Conservation (phyloP, 1,140 invertebrate genomes). For the Brevipalpus yothersi region DNA sequence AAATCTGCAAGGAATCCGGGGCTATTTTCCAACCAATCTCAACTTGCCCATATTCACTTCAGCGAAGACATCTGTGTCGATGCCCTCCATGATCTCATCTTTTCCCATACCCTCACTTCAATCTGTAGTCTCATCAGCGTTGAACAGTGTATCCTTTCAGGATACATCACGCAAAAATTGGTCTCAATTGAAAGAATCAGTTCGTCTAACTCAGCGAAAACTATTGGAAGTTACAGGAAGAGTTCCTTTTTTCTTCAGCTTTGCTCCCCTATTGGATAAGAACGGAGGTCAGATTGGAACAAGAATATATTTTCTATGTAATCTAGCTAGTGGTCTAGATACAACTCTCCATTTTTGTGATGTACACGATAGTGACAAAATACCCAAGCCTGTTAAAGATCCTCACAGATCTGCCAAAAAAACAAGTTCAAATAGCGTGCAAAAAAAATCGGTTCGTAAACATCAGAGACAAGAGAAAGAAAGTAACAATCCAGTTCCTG, state of each 20-base stretch:
- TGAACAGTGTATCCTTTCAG: constrained; percentile 1
- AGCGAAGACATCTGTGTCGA: constrained; percentile 4
- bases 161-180: constrained; percentile 1
- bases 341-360: constrained; percentile 65
- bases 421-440: not conserved
- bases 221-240: not conserved
- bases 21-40: not conserved
- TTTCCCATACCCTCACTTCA: constrained; percentile 13
- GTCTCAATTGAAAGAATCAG: constrained; percentile 5
- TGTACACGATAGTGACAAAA: constrained; percentile 21
- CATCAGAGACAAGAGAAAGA: not conserved
- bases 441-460: not conserved
- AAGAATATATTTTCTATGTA: constrained; percentile 67
- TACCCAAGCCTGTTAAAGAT: not conserved
- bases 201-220: not conserved
- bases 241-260: constrained; percentile 48
- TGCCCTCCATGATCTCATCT: not conserved
- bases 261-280: constrained; percentile 24
- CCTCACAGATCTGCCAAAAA: not conserved
- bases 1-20: not conserved
- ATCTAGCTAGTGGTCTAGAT: constrained; percentile 54
- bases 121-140: not conserved
- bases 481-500: not conserved
- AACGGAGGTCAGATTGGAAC: constrained; percentile 16
- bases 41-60: not conserved